Evolutionary conservation across 2,797 vertebrate genomes (phyloP), one percentile per base, ranked within the genome.

Genomic region (Streptopelia turtur): DNA sequence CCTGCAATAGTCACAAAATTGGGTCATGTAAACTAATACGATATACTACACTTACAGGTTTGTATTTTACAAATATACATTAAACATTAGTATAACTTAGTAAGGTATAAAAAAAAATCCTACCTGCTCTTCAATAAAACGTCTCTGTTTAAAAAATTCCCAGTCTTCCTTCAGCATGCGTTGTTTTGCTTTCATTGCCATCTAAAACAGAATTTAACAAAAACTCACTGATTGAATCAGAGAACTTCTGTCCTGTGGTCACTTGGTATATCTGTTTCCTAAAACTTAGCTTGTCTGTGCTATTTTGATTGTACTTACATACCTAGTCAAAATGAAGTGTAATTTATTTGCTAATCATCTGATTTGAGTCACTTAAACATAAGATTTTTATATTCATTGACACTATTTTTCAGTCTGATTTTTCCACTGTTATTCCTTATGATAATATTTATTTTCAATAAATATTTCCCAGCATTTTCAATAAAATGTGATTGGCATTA

Each of bases 121-220:
- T 98, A 99, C 99, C 99, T 99, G 99, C 92, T 99, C 99, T 96
- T 99, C 99, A 76, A 99, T 98, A 98, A 99, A 98, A 87, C 98
- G 98, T 53, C 99, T 98, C 94, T 99, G 99, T 92, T 99, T 99
- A 95, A 99, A 99, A 96, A 99, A 99, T 94, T 99, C 99, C 98
- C 99, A 99, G 95, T 99, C 99, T 96, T 99, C 99, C 94, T 99
- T 99, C 45, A 99, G 98, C 98, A 99, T 98, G 82, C 98, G 98
- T 90, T 99, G 99, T 78, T 99, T 99, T 52, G 98, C 98, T 98
- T 98, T 99, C 98, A 99, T 97, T 90, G 99, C 98, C 98, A 98
- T 99, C 99, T 99, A 97, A 92, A 93, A 83, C 41, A 90, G 78
- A 87, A 95, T 87, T 87, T 64, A 91, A 87, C 78, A 76, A 94